Evolutionary conservation across 2,888 invertebrate species (phyloP), one percentile per base, ranked within the genome.

Genomic region (Papilio protenor): DNA sequence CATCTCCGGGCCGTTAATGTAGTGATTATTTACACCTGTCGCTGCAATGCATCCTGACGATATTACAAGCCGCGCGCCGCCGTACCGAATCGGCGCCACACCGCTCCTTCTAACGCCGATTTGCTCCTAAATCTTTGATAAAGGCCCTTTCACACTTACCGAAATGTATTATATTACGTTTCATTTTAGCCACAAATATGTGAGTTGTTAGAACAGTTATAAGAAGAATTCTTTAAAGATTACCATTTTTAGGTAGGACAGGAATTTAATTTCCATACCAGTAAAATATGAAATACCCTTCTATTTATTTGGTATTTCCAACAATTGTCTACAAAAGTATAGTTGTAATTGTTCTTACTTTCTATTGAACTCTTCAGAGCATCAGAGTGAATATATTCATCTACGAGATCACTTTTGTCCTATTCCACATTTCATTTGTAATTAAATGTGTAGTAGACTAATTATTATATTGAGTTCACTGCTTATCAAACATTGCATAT

Each of bases 1-100:
- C 72, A 72, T 72, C 27, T 64, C 55, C 40, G 61, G 18, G 66
- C 64, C 73, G 78, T 75, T 78, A 78, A 78, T 78, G 78, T 66
- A 76, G 75, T 78, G 78, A 78, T 78, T 78, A 75, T 75, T 78
- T 78, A 76, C 78, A 78, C 78, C 78, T 75, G 78, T 76, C 75
- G 66, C 75, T 75, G 78, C 75, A 75, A 78, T 78, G 78, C 78
- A 75, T 78, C 73, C 75, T 75, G 78, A 72, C 64, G 75, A 76
- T 78, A 76, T 78, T 78, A 78, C 75, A 78, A 71, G 57, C 77
- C 45, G 61, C 71, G 52, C 18, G 21, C 71, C 77, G 69, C 52
- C 64, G 75, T 45, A 61, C 64, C 71, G 64, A 47, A 78, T 75
- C 78, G 75, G 72, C 72, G 71, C 55, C 10, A 45, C 78, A 49